These are phyloP conservation scores for Ciconia boyciana DNA, from an alignment of 2,113 vertebrate genomes.

Conservation along the genomic window DNA sequence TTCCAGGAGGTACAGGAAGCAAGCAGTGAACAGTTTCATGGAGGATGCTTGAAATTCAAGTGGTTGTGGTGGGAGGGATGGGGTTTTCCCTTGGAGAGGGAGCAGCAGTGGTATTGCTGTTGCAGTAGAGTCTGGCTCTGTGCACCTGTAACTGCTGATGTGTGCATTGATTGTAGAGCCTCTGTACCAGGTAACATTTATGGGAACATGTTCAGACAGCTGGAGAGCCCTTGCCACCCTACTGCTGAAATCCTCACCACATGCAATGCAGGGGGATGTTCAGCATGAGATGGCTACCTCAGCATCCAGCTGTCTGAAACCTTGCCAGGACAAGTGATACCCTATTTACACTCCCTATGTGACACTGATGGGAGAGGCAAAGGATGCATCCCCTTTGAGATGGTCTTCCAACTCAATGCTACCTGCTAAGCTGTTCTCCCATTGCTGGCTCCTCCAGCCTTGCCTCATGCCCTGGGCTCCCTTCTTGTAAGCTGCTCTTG, in stretches of 20 bases:
- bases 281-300: not conserved
- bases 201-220: too few relatives aligned
- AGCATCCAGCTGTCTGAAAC: not conserved
- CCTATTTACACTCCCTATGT: fast-evolving
- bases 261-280: not conserved
- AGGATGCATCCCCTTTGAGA: not conserved
- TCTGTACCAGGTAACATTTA: too few relatives aligned
- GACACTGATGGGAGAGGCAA: not conserved
- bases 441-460: not conserved
- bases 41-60: not conserved
- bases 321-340: not conserved
- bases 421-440: not conserved
- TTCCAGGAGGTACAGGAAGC: not conserved
- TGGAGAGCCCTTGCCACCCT: not conserved
- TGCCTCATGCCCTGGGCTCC: not conserved
- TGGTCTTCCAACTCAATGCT: not conserved
- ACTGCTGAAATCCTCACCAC: not conserved
- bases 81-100: not conserved
- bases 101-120: not conserved
- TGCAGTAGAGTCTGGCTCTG: not conserved
- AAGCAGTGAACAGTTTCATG: not conserved
- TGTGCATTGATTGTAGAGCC: not conserved
- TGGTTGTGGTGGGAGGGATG: not conserved
- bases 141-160: not conserved
- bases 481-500: not conserved